These are phyloP conservation scores for Rhea pennata DNA, from an alignment of 2,113 vertebrate species.

Conservation along the genomic window DNA sequence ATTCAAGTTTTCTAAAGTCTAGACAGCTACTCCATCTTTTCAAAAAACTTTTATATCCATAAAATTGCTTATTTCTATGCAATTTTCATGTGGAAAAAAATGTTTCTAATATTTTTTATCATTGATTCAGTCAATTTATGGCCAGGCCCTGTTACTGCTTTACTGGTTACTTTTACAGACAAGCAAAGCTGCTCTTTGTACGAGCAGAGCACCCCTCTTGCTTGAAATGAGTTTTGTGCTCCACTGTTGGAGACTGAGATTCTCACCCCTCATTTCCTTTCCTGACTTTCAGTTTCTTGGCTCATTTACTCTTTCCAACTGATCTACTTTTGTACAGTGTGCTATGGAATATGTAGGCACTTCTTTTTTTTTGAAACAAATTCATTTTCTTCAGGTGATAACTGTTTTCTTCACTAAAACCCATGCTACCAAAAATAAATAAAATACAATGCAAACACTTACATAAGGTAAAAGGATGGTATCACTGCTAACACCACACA, in stretches of 20 bases:
- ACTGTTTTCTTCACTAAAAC: background rate
- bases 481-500: conserved; percentile 98
- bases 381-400: background rate
- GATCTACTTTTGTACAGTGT: background rate
- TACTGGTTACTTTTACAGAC: background rate
- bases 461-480: conserved; percentile 93
- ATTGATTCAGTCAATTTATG: background rate
- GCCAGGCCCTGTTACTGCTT: background rate
- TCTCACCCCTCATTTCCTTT: background rate
- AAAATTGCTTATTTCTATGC: background rate
- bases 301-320: background rate
- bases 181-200: background rate
- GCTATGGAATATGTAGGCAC: background rate
- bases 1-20: background rate
- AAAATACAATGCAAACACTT: conserved; percentile 63
- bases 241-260: background rate
- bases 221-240: background rate
- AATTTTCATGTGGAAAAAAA: background rate
- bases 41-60: background rate
- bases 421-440: background rate
- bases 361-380: background rate
- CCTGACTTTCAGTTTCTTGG: background rate
- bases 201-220: background rate
- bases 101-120: background rate
- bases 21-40: background rate